These are phyloP conservation scores for Pungitius pungitius DNA, from an alignment of 2,113 vertebrate genomes.

Conservation along the genomic window DNA sequence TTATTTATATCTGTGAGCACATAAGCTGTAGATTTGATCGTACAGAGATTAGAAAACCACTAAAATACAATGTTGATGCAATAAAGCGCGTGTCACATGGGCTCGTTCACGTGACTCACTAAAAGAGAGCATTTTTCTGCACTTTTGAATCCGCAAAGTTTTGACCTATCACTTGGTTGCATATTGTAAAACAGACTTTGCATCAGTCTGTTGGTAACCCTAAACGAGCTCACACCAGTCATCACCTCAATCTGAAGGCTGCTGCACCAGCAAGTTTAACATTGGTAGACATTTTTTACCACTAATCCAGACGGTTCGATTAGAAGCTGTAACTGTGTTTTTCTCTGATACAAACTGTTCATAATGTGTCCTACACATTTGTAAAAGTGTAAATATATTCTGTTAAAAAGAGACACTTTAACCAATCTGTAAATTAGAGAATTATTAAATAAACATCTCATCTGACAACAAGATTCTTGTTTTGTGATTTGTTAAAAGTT, in stretches of 20 bases:
- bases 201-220: neutral
- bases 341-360: constrained; percentile 10
- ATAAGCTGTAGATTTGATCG: constrained; percentile 25
- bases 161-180: neutral
- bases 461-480: constrained; percentile 24
- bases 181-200: constrained; percentile 23
- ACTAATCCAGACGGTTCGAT: neutral
- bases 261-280: constrained; percentile 9
- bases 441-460: constrained; percentile 67
- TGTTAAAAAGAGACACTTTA: constrained; percentile 43
- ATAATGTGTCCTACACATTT: constrained; percentile 43
- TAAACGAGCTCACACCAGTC: constrained; percentile 3
- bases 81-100: constrained; percentile 1
- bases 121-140: constrained; percentile 3
- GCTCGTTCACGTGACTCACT: constrained; percentile 20
- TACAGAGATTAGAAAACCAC: constrained; percentile 26
- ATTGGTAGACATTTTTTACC: constrained; percentile 15
- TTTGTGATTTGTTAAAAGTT: neutral
- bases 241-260: constrained; percentile 17
- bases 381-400: constrained; percentile 61
- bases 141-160: neutral
- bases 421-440: constrained; percentile 31
- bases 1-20: constrained; percentile 29
- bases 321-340: constrained; percentile 7
- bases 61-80: constrained; percentile 1